Evolutionary conservation across 2,113 vertebrate genomes (phyloP).

Genomic region (Eulacestoma nigropectus): DNA sequence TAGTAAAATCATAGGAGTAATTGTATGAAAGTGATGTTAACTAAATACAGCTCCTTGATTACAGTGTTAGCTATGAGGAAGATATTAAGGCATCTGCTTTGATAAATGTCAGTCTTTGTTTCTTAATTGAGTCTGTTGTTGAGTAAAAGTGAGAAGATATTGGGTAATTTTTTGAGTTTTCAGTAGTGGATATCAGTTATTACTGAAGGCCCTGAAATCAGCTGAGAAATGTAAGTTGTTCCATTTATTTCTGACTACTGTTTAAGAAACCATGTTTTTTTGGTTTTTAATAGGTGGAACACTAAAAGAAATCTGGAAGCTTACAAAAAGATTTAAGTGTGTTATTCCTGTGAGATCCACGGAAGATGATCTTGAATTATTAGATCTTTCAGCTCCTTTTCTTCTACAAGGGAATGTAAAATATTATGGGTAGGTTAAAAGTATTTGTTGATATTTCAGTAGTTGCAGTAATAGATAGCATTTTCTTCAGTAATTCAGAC

Average conservation of each 20-base stretch:
- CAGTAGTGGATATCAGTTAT: background rate
- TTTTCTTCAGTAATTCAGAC: background rate
- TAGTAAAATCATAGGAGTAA: background rate
- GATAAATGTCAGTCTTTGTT: background rate
- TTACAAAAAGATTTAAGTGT: slow-evolving; percentile 75
- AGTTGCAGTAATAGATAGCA: background rate
- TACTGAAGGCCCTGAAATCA: background rate
- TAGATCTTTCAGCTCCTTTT: slow-evolving; percentile 85
- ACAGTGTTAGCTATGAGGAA: background rate
- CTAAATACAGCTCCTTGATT: background rate
- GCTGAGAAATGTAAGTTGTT: background rate
- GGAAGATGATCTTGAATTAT: slow-evolving; percentile 68
- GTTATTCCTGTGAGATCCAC: slow-evolving; percentile 82
- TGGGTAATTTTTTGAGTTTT: background rate
- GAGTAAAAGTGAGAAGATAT: background rate
- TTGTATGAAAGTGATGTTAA: background rate
- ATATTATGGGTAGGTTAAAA: slow-evolving; percentile 83
- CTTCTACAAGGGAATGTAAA: slow-evolving; percentile 79
- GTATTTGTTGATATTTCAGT: background rate
- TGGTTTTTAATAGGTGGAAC: slow-evolving; percentile 74
- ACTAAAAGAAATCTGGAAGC: slow-evolving; percentile 74
- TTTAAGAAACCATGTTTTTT: background rate
- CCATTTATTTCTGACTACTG: background rate
- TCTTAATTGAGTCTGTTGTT: background rate
- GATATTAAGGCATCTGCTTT: background rate